Conservation (phyloP, 2,797 vertebrate genomes). For the Gephyroberyx darwinii region DNA sequence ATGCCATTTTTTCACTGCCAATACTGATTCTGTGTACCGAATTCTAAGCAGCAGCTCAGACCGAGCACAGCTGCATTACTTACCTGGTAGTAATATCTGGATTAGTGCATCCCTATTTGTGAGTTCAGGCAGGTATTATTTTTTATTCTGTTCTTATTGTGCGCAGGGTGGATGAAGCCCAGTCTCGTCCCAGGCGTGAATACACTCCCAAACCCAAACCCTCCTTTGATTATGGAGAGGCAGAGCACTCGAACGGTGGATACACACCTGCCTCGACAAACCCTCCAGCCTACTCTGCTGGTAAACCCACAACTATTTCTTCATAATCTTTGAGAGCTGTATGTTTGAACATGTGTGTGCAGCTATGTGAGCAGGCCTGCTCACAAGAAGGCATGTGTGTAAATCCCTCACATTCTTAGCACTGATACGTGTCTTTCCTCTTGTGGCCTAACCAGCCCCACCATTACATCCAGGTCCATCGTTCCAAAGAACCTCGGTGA, state of each 20-base stretch:
- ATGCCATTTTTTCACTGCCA: not conserved
- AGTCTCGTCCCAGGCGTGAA: slow-evolving; percentile 85
- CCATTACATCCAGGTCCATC: slow-evolving; percentile 56
- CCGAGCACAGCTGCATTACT: not conserved
- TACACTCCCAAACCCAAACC: slow-evolving; percentile 88
- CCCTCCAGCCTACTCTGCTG: slow-evolving; percentile 70
- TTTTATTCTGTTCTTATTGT: slow-evolving; percentile 12
- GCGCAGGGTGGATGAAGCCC: slow-evolving; percentile 86
- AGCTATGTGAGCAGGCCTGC: not conserved
- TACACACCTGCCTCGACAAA: slow-evolving; percentile 73
- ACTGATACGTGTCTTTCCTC: slow-evolving; percentile 55
- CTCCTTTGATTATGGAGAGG: slow-evolving; percentile 82
- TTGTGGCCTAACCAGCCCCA: slow-evolving; percentile 56
- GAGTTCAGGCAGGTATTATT: slow-evolving; percentile 2
- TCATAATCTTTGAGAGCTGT: not conserved
- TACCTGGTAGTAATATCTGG: not conserved
- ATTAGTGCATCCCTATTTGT: not conserved
- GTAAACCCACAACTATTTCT: slow-evolving; percentile 45
- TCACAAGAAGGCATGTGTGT: slow-evolving; percentile 10
- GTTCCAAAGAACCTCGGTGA: slow-evolving; percentile 70
- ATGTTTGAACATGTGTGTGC: not conserved
- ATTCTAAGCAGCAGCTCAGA: slow-evolving; percentile 17
- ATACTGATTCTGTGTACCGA: not conserved
- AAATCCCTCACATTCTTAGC: slow-evolving; percentile 11
- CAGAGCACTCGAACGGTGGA: slow-evolving; percentile 87